Base-by-base conservation (phyloP, 1,140 invertebrate genomes). In the Meloidogyne floridensis region DNA sequence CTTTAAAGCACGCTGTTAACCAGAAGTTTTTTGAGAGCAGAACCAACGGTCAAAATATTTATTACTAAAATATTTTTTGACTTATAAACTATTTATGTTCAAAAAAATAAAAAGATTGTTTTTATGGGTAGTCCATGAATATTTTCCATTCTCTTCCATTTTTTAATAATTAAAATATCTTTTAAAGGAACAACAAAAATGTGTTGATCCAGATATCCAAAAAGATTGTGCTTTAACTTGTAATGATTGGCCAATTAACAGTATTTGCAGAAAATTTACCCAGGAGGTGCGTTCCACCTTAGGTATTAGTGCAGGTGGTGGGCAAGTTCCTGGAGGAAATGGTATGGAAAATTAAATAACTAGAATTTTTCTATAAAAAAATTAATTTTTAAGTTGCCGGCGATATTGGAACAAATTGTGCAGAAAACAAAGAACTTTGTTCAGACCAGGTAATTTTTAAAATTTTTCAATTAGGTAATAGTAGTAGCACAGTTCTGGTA, bases 221-320 rank as follows among this genome's bases (percentile, higher is more conserved):
- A 56, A 13, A 69, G 20, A 59, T 51, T 77, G 75, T 69, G 75
- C 75, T 7, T 77, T 77, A 69, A 77, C 75, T n/a, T 77, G 75
- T 69, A 77, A 77, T 69, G 51, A 77, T 15, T 69, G 56, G 75
- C 74, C 53, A 59, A n/a, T 42, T 56, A 77, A 77, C 43, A 42
- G 53, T 32, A 42, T 77, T n/a, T 77, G 75, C 51, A 69, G 53
- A 69, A 56, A 77, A 43, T 77, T 65, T 69, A 77, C 75, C 13
- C 75, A 69, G 13, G 69, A 56, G 15, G 7, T 56, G 51, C 59
- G 59, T n/a, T n/a, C 4, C n/a, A n/a, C 7, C 1, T 65, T 65
- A 65, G n/a, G n/a, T n/a, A 8, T 65, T 65, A 65, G 6, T n/a
- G n/a, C 6, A n/a, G 5, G 2, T 59, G 56, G 56, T n/a, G 15